Evolutionary conservation across 1,140 invertebrate genomes (phyloP), one percentile per base, ranked within the genome.

Genomic region (Sitobion miscanthi): DNA sequence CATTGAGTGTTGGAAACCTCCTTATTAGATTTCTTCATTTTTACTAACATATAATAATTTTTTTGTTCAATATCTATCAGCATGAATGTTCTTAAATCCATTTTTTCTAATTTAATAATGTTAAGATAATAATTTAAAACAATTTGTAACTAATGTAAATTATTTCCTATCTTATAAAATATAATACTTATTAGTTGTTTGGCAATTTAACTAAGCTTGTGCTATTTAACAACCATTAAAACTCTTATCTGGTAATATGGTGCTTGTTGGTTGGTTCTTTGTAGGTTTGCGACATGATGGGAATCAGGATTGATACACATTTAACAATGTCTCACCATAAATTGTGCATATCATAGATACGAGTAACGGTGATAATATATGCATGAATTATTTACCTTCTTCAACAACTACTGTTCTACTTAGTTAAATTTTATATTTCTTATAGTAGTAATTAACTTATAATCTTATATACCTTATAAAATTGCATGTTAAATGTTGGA

Each of bases 251-350:
- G 90, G 90, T 92, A 92, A 82, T 92, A 92, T 92, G 90, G 90
- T 83, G 77, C 90, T 49, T 77, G 90, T 52, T 91, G 90, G 90
- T 92, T 92, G 90, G 77, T 92, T 92, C 90, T 92, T 92, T 92
- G 77, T 92, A 92, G 90, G 90, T 92, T 92, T 92, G 49, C 90
- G 35, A 77, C 90, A 82, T 92, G 90, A 92, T 92, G 90, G 90
- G 52, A 82, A 82, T 92, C 77, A 38, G 90, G 69, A 92, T 83
- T 92, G 90, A 92, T 83, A 92, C 77, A 92, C 90, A 92, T 92
- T 82, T 83, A 92, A 49, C 62, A 82, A 92, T 92, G 47, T 82
- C 62, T 92, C 62, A 92, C 90, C 42, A 92, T 92, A 82, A 92
- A 92, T 82, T n/a, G 45, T 92, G 90, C 47, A 92, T 92, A 92